Conservation (phyloP, 2,888 invertebrate species). For the Drosophila fulvimacula region DNA sequence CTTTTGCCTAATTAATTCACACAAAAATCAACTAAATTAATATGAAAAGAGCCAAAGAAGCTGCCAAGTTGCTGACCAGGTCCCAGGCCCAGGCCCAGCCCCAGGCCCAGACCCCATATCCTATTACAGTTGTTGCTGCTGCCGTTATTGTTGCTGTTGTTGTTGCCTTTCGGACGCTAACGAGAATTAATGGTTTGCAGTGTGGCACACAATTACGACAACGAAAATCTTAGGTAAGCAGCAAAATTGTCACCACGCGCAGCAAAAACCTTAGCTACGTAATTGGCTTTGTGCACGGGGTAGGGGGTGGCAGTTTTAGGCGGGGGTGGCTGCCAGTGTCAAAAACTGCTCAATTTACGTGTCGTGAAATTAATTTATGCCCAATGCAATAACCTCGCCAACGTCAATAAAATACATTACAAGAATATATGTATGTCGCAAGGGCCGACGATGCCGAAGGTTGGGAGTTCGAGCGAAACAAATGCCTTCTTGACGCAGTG, state of each 20-base stretch:
- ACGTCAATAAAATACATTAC: conserved; percentile 85
- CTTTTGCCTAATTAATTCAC: conserved; percentile 84
- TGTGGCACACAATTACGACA: conserved; percentile 83
- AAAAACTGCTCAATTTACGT: conserved; percentile 83
- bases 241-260: conserved; percentile 74
- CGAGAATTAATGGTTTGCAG: conserved; percentile 83
- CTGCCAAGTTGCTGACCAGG: conserved; percentile 71
- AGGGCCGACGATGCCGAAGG: too few relatives aligned
- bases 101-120: not conserved
- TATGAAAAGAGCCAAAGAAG: conserved; percentile 81
- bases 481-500: conserved; percentile 29
- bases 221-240: conserved; percentile 76
- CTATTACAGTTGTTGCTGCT: conserved; percentile 35
- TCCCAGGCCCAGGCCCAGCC: conserved; percentile 7
- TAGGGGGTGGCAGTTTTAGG: not conserved
- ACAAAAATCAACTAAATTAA: conserved; percentile 83
- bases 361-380: conserved; percentile 85
- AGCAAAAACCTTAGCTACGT: conserved; percentile 66
- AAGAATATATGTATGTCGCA: conserved; percentile 22
- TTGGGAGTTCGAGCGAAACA: not conserved
- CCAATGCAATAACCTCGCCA: conserved; percentile 84
- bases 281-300: conserved; percentile 65
- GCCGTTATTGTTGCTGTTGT: conserved; percentile 19
- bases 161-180: conserved; percentile 73
- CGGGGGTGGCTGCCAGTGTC: conserved; percentile 48